A percentile compares a stretch with the other conserved stretches of the same genome.
Conservation (phyloP, 2,797 vertebrate species). For the Xyrichtys novacula region DNA sequence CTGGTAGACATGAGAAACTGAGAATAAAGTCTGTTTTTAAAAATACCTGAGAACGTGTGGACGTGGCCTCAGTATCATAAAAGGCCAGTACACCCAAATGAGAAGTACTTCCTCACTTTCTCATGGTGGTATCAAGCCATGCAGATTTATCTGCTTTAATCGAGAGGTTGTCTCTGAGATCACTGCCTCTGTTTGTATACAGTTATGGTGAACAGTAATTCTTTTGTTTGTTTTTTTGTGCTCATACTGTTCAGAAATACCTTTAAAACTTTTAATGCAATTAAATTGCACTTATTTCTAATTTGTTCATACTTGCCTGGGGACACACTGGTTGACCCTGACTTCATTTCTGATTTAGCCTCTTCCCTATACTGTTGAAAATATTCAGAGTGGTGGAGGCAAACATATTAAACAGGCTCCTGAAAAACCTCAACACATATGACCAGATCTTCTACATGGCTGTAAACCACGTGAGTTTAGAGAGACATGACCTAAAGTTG, state of each 20-base stretch:
- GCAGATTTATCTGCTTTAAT: slow-evolving; percentile 10
- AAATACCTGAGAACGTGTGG: too few relatives aligned
- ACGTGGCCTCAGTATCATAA: slow-evolving; percentile 18
- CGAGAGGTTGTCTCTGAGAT: neutral
- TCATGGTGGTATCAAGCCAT: neutral
- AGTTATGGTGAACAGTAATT: neutral
- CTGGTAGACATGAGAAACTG: too few relatives aligned
- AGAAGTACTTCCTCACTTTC: neutral
- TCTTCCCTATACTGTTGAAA: neutral
- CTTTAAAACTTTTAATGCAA: neutral
- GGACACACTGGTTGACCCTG: neutral
- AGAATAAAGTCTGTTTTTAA: too few relatives aligned
- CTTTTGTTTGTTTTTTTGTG: slow-evolving; percentile 15
- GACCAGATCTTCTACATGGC: slow-evolving; percentile 23
- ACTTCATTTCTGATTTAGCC: neutral
- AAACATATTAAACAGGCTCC: neutral
- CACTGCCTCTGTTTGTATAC: neutral
- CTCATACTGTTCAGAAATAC: slow-evolving; percentile 3
- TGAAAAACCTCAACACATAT: slow-evolving; percentile 1
- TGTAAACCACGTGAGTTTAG: slow-evolving; percentile 8
- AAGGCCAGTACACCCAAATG: slow-evolving; percentile 11
- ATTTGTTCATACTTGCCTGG: neutral
- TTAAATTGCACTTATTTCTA: neutral
- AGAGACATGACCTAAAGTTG: slow-evolving; percentile 24
- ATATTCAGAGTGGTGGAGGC: neutral